Conservation (phyloP, 2,888 invertebrate species). For the Caenorhabditis angaria region DNA sequence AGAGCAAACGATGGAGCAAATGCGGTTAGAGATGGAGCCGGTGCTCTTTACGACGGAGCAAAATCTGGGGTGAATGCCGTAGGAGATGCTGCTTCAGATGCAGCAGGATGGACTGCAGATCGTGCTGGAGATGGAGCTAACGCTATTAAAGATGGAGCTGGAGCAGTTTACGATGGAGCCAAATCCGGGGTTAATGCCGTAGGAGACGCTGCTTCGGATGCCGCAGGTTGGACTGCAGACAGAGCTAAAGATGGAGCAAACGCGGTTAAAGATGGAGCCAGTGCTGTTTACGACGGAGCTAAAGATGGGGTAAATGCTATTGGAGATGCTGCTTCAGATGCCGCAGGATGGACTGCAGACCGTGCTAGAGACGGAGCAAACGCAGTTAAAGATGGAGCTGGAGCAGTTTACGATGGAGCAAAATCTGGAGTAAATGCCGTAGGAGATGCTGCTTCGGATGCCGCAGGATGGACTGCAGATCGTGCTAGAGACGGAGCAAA, state of each 20-base stretch:
- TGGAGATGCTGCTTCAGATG: not conserved
- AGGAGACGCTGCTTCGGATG: conserved; percentile 21
- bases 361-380: conserved; percentile 3
- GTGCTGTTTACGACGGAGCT: conserved; percentile 15
- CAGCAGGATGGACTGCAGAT: conserved; percentile 8
- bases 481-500: not conserved
- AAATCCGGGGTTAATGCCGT: conserved; percentile 12
- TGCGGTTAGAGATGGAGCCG: conserved; percentile 21
- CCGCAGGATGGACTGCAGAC: conserved; percentile 4
- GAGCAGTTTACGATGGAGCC: not conserved
- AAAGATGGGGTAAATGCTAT: not conserved
- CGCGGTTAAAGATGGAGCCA: conserved; percentile 34
- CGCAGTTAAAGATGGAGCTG: conserved; percentile 22
- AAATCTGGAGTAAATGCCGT: conserved; percentile 18
- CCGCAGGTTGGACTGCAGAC: conserved; percentile 13
- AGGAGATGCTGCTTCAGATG: conserved; percentile 12
- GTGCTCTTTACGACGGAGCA: conserved; percentile 8
- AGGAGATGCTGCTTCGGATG: not conserved
- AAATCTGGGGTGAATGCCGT: conserved; percentile 6
- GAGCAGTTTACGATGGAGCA: conserved; percentile 36
- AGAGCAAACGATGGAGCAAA: conserved; percentile 21
- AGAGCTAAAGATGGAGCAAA: conserved; percentile 23
- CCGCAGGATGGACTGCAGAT: not conserved
- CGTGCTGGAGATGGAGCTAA: conserved; percentile 8
- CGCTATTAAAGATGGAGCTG: conserved; percentile 17